Evolutionary conservation across 2,888 invertebrate species (phyloP), one percentile per base, ranked within the genome.

Genomic region (Troides aeacus): DNA sequence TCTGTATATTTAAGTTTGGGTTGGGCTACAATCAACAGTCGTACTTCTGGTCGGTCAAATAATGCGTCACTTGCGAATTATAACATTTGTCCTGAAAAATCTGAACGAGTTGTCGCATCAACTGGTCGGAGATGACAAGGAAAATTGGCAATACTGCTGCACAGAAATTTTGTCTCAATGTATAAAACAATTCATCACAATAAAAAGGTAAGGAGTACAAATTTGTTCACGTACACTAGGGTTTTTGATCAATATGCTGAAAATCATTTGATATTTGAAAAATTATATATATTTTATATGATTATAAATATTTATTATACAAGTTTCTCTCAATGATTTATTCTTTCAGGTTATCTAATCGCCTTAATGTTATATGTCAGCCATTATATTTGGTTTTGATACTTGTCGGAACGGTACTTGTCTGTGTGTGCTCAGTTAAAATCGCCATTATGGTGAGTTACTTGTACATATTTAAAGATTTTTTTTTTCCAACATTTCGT

Each of bases 341-440:
- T 67, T 60, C n/a, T 71, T 71, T 62, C 76, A 91, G 92, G 61
- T 92, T 92, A 75, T 82, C 85, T 62, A 89, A 90, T 69, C 83
- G 84, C 30, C 72, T 92, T 23, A 91, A 91, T 71, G 77, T 81
- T 7, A 90, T 91, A 67, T 90, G 88, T 61, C 85, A 82, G 17
- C 87, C 87, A 8, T 90, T 91, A 72, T 92, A 91, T 74, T 77
- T 92, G 70, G 76, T 87, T 7, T 72, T 92, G 18, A 87, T 92
- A 70, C 72, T 92, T 39, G 86, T 84, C 0, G 84, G 90, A 0
- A 89, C 82, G 5, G 82, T 90, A 81, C 76, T 91, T 0, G 89
- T 92, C 0, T 90, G 92, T 66, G 85, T 89, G 76, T 90, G 91
- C 58, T 91, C 91, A 0, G 91, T 90, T 18, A 90, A 91, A 81